These are phyloP conservation scores for Mactromeris polynyma DNA, from an alignment of 2,888 invertebrate species.

Conservation along the genomic window DNA sequence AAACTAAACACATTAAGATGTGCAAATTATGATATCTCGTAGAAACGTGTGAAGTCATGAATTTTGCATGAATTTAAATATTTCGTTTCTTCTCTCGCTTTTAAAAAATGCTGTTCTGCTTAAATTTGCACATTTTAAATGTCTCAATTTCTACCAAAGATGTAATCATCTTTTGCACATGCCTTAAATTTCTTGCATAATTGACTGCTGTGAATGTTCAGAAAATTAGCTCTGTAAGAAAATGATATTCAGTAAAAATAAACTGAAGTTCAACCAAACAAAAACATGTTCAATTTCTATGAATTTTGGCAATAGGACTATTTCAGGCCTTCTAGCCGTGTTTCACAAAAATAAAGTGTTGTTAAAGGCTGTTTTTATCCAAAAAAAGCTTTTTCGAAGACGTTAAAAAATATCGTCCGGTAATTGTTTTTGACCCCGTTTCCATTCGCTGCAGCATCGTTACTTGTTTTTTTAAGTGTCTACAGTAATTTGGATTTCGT, in stretches of 20 bases:
- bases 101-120: background rate
- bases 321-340: too few species aligned
- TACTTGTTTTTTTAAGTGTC: too few species aligned
- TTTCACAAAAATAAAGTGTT: too few species aligned
- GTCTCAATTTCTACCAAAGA: background rate
- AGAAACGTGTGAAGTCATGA: background rate
- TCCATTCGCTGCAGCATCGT: too few species aligned
- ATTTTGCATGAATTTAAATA: constrained; percentile 12
- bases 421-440: too few species aligned
- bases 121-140: constrained; percentile 5
- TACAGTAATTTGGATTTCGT: too few species aligned
- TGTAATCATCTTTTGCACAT: background rate
- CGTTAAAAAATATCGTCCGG: too few species aligned
- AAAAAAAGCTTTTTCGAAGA: too few species aligned
- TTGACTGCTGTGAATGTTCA: background rate
- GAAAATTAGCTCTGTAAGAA: background rate
- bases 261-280: too few species aligned
- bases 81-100: background rate
- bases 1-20: background rate
- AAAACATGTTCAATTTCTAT: too few species aligned
- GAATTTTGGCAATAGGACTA: too few species aligned
- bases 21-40: background rate
- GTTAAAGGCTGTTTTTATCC: too few species aligned
- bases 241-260: background rate
- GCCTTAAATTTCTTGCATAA: constrained; percentile 10